Evolutionary conservation across 1,140 invertebrate species (phyloP).

Genomic region (Drosophila pallidifrons): DNA sequence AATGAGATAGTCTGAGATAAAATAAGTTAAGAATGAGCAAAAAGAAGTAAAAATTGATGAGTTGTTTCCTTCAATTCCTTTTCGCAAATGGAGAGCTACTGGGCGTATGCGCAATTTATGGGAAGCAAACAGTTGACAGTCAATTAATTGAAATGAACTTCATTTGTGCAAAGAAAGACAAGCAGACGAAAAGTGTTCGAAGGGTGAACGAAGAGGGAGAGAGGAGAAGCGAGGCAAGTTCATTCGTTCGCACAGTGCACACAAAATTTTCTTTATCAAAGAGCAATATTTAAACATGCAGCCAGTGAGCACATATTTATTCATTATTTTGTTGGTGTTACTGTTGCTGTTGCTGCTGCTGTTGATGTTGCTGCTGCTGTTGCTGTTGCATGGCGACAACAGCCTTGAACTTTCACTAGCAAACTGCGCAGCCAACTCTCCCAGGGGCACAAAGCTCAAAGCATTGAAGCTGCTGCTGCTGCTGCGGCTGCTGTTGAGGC

Average conservation of each 20-base stretch:
- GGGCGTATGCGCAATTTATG: background rate
- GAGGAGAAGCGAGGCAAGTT: background rate
- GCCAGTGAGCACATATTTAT: constrained; percentile 6
- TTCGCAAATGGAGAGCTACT: no score
- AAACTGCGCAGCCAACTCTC: constrained; percentile 26
- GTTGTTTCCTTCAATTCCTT: no score
- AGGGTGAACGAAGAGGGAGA: background rate
- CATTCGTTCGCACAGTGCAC: background rate
- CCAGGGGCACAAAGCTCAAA: constrained; percentile 40
- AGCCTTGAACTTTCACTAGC: constrained; percentile 77
- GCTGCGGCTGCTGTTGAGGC: background rate
- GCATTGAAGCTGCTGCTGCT: constrained; percentile 2
- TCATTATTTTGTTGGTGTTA: constrained; percentile 13
- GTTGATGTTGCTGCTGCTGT: background rate
- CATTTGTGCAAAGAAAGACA: background rate
- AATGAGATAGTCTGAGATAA: no score
- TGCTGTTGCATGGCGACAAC: constrained; percentile 42
- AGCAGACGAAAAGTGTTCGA: constrained; percentile 1
- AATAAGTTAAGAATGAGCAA: no score
- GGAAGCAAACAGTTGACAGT: background rate
- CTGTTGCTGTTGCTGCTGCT: background rate
- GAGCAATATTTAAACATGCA: constrained; percentile 42
- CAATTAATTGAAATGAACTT: constrained; percentile 7
- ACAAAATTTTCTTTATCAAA: constrained; percentile 36
- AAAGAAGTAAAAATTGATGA: no score